phyloP scores from a whole-genome alignment of 2,888 invertebrate species.

The Parapristionchus giblindavisi region DNA sequence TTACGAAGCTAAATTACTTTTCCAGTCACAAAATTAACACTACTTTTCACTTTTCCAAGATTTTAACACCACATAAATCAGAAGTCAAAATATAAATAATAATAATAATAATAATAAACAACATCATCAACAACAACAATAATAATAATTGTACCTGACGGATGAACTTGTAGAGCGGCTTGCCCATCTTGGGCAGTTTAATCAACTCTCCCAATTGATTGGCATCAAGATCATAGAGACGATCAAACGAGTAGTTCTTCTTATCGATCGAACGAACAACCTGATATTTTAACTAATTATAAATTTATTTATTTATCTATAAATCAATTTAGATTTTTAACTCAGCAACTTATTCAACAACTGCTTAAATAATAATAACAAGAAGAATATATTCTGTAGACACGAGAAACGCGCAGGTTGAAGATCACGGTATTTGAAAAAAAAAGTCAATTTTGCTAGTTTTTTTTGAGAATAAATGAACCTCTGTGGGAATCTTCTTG shows the following conservation, averaged over 20 bases:
- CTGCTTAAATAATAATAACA: too few relatives aligned
- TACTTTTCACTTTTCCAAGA: background rate
- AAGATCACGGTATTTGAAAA: too few relatives aligned
- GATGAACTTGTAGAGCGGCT: conserved; percentile 92
- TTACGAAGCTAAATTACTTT: background rate
- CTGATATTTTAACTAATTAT: too few relatives aligned
- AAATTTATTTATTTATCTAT: too few relatives aligned
- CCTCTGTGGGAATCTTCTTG: conserved; percentile 85
- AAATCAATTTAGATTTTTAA: too few relatives aligned
- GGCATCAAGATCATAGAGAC: conserved; percentile 91
- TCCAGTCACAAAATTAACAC: background rate
- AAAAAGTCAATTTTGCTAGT: too few relatives aligned
- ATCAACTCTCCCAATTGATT: conserved; percentile 93
- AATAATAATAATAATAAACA: too few relatives aligned
- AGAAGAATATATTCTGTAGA: too few relatives aligned
- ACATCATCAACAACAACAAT: background rate
- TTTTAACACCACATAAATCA: too few relatives aligned
- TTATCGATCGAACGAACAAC: conserved; percentile 96
- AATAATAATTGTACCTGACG: conserved; percentile 77
- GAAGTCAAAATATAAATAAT: too few relatives aligned
- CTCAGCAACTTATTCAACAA: too few relatives aligned
- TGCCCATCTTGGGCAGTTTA: conserved; percentile 89
- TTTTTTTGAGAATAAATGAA: too few relatives aligned
- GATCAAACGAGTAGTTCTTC: conserved; percentile 78
- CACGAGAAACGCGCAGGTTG: background rate